Evolutionary conservation across 53 echinoderm and acorn worm genomes (phyloP).

Genomic region (Paracentrotus lividus): DNA sequence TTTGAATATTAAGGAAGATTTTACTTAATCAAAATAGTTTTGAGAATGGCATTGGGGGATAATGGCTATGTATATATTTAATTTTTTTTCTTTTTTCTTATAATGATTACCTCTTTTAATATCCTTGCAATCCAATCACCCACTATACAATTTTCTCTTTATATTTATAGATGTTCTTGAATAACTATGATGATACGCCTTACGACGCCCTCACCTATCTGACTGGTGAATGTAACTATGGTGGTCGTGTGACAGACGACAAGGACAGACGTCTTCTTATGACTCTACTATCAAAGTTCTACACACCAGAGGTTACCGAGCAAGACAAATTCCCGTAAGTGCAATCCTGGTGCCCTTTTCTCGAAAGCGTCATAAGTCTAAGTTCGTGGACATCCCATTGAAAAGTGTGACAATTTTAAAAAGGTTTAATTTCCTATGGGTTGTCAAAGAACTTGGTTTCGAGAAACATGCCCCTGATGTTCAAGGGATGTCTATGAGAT

Average conservation of each 20-base stretch:
- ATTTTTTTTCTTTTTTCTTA: no score
- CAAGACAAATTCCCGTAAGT: slow-evolving; percentile 88
- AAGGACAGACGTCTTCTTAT: slow-evolving; percentile 98
- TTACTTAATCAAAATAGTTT: no score
- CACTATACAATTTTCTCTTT: no score
- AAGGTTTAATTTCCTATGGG: no score
- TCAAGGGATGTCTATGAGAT: no score
- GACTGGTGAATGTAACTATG: slow-evolving; percentile 99
- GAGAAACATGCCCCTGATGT: no score
- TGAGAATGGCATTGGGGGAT: no score
- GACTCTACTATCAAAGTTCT: slow-evolving; percentile 93
- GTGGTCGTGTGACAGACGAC: slow-evolving; percentile 98
- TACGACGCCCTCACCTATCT: slow-evolving; percentile 96
- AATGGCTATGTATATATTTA: no score
- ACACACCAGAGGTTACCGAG: slow-evolving; percentile 78
- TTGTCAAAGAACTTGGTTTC: no score
- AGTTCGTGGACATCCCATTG: not conserved
- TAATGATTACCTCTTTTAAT: no score
- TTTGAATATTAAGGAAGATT: no score
- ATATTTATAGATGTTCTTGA: slow-evolving; percentile 95
- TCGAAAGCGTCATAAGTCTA: not conserved
- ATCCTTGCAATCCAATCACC: not conserved
- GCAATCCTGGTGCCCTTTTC: not conserved
- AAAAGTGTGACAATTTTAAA: no score
- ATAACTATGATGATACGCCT: slow-evolving; percentile 97